Percentiles rank a stretch among this genome's conserved stretches.
Conservation (phyloP, 2,888 invertebrate species). For the Himalopsyche tibetana region DNA sequence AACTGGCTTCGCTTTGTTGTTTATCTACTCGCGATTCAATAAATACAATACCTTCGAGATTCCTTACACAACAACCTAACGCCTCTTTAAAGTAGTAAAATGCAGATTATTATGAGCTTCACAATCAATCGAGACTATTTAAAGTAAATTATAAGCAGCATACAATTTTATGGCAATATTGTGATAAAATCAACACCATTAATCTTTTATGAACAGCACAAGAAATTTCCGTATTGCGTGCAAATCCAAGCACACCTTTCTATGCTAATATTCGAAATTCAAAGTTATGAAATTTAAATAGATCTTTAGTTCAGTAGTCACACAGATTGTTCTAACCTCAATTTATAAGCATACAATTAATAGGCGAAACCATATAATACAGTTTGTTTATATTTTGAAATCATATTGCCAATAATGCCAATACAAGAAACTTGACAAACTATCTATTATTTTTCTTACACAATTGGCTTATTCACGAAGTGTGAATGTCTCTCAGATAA, state of each 20-base stretch:
- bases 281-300: constrained; percentile 3
- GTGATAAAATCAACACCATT: no score
- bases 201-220: no score
- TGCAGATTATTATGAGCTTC: background rate
- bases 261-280: background rate
- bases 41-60: constrained; percentile 18
- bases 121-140: no score
- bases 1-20: constrained; percentile 1
- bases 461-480: no score
- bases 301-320: background rate
- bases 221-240: no score
- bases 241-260: no score
- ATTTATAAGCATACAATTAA: background rate
- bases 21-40: background rate
- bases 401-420: no score
- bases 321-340: background rate
- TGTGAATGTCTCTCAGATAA: no score
- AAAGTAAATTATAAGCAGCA: no score
- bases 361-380: no score
- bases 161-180: no score
- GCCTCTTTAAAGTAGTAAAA: background rate
- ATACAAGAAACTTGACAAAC: background rate
- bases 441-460: background rate
- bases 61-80: background rate
- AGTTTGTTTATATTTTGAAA: no score